Base-by-base conservation (phyloP, 2,797 vertebrate species). In the Hylomyscus alleni region DNA sequence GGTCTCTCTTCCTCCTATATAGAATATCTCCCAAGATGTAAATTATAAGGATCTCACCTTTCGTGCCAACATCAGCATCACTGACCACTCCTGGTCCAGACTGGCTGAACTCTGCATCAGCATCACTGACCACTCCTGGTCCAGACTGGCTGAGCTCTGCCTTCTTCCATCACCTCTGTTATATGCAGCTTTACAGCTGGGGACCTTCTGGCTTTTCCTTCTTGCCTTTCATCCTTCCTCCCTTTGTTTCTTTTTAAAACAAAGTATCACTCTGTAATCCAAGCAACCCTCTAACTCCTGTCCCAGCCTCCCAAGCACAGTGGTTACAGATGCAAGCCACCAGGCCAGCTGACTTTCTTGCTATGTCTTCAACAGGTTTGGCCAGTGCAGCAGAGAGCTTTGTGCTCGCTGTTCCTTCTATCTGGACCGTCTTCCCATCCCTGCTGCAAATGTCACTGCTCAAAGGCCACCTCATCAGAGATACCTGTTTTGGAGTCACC, bases 371-470 rank as follows among this genome's bases (percentile, higher is more conserved):
- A 47, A 14, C 4, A 54, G 56, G 9, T 26, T 24, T 8, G 62
- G 34, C 26, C 26, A 34, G 29, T 40, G 60, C 56, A 34, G 47
- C 37, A 14, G 26, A 56, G 58, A 56, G 24, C 87, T 72, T 40
- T 62, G 52, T 4, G 47, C 29, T 7, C 54, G 15, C 50, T 47
- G 0, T 37, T 76, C 54, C 76, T 47, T 54, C 82, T 47, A 3
- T 17, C 77, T 6, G 11, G 26, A 26, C 7, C 3, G 4, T 34
- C 52, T 77, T 77, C 29, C 44, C 26, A 29, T 0, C 9, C 52
- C 73, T n/a, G 6, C 0, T 0, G 4, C 15, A n/a, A 22, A 52
- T 29, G 24, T 34, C 10, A 15, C 37, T 37, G 37, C 14, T 8
- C 91, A 67, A 47, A 58, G 22, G 50, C 58, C 29, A 19, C 26